Base-by-base conservation (phyloP, 2,113 vertebrate species). In the Gobio gobio region DNA sequence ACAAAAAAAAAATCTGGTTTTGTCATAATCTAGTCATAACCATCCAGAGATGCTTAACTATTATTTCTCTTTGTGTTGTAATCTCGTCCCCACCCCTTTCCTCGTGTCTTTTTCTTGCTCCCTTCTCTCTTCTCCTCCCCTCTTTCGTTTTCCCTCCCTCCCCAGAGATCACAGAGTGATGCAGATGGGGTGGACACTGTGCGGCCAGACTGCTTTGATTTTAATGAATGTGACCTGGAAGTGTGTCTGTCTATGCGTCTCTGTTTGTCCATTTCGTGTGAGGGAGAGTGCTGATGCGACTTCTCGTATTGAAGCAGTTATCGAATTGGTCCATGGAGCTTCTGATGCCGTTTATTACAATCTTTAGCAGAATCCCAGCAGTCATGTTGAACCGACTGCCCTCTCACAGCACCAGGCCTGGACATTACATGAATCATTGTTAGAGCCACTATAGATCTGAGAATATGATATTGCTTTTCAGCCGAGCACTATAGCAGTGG, bases 281-380 rank as follows among this genome's bases (percentile, higher is more conserved):
- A 75, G 51, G 82, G 78, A 45, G 86, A 87, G 87, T 82, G 82
- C 89, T 90, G 89, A 89, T 90, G 77, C 89, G 86, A 82, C 78
- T 91, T 90, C 88, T 92, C 89, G 86, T 89, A 83, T 92, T 86
- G 82, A 89, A 88, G 86, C 58, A 78, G 88, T 93, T 91, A 92
- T 91, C 90, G 90, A 91, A 91, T 93, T 93, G 90, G 89, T 86
- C 47, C 86, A 80, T 83, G 74, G 78, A 86, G 61, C 85, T 87
- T 82, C 56, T 13, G 51, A 84, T 83, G 78, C 85, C 64, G 10
- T 89, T 82, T 82, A 85, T 63, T 80, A 66, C 54, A 29, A 51
- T 82, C 45, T 83, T 45, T 47, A 83, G 18, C n/a, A 74, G 72
- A 58, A 75, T 58, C 40, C 47, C 33, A n/a, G 56, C 45, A 66